These are phyloP conservation scores for Chaetodon trifascialis DNA, from an alignment of 2,113 vertebrate species.

Conservation along the genomic window DNA sequence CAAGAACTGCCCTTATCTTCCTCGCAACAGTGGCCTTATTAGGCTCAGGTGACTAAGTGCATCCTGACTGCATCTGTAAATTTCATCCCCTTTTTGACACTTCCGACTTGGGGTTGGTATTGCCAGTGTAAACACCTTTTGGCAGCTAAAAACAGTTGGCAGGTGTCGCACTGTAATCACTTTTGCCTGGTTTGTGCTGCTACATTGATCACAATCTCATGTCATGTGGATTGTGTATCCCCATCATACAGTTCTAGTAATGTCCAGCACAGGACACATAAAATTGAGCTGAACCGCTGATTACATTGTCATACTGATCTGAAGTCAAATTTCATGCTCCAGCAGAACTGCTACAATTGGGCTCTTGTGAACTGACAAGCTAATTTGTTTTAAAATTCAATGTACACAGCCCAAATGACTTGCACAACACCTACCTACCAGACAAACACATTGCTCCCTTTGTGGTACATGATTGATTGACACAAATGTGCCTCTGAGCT, in stretches of 20 bases:
- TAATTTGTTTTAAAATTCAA: neutral
- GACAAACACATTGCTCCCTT: constrained; percentile 4
- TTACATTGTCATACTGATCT: neutral
- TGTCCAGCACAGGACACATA: neutral
- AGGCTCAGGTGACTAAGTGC: constrained; percentile 8
- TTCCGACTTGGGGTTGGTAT: constrained; percentile 16
- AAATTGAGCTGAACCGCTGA: neutral
- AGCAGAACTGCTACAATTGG: neutral
- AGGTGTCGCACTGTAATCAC: constrained; percentile 30
- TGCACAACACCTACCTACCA: neutral
- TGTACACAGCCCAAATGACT: neutral
- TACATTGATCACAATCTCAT: constrained; percentile 12
- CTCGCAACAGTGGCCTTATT: neutral
- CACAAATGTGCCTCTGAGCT: constrained; percentile 23
- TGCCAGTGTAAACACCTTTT: constrained; percentile 33
- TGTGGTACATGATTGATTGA: constrained; percentile 22
- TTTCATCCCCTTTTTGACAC: constrained; percentile 8
- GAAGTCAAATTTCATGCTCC: neutral
- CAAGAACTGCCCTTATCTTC: neutral
- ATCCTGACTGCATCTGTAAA: constrained; percentile 16
- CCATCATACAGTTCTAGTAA: neutral
- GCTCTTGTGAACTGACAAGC: neutral
- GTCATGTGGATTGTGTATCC: neutral
- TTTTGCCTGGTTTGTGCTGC: constrained; percentile 23
- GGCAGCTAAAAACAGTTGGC: constrained; percentile 6